These are phyloP conservation scores for Seriola dumerili DNA, from an alignment of 2,113 vertebrate species.

Conservation along the genomic window DNA sequence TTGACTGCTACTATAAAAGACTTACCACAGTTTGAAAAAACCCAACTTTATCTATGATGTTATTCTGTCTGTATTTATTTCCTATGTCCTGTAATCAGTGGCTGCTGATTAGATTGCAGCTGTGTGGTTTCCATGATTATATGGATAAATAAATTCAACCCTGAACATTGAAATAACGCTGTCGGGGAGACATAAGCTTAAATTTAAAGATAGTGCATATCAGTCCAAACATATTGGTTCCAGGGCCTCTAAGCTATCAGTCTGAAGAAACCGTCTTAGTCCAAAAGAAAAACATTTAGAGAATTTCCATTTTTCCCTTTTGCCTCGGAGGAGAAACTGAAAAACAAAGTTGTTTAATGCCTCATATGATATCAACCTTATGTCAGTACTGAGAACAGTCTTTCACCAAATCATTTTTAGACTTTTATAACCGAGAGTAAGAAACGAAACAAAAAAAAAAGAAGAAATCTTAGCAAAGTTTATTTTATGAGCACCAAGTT, in stretches of 20 bases:
- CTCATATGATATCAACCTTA: conserved; percentile 19
- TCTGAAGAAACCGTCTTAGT: neutral
- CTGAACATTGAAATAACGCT: conserved; percentile 4
- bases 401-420: conserved; percentile 5
- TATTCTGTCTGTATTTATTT: conserved; percentile 12
- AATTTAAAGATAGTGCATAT: neutral
- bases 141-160: neutral
- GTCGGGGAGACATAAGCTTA: neutral
- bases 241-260: neutral
- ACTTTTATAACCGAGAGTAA: conserved; percentile 12
- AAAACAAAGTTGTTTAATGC: conserved; percentile 14
- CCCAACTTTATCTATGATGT: neutral
- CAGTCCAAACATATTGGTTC: neutral
- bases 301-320: neutral
- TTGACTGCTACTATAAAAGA: too few species aligned
- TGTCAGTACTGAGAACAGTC: conserved; percentile 12
- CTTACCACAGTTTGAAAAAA: neutral
- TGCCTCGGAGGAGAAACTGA: neutral
- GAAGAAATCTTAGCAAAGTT: conserved; percentile 18
- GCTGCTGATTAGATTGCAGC: conserved; percentile 4
- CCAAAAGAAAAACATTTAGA: neutral
- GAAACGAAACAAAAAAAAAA: neutral
- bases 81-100: neutral
- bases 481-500: conserved; percentile 13
- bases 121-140: neutral